Percentiles rank a stretch among this genome's conserved stretches.
Evolutionary conservation across 2,888 invertebrate genomes (phyloP).

Genomic region (Xanthia togata): DNA sequence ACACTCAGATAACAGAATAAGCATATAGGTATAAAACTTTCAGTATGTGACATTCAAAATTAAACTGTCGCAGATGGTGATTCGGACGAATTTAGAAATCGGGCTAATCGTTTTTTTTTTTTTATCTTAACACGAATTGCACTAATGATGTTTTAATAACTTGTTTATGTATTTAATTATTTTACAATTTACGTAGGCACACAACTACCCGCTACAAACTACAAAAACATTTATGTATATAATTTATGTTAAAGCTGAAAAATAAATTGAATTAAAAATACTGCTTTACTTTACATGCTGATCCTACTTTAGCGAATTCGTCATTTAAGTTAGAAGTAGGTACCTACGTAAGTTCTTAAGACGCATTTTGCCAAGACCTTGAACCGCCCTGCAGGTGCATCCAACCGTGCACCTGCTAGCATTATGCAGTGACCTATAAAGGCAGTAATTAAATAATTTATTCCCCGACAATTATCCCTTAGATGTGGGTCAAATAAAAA

Average conservation of each 20-base stretch:
- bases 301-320: constrained; percentile 26
- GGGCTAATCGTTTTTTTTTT: too few species aligned
- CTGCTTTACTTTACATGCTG: constrained; percentile 3
- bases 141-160: too few species aligned
- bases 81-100: too few species aligned
- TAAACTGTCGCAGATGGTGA: neutral
- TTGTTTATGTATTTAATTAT: too few species aligned
- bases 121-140: too few species aligned
- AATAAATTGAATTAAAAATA: neutral
- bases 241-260: neutral
- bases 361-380: constrained; percentile 81
- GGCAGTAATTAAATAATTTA: constrained; percentile 88
- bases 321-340: constrained; percentile 15
- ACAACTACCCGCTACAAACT: too few species aligned
- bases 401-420: constrained; percentile 84
- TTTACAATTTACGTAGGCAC: too few species aligned
- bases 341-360: constrained; percentile 44
- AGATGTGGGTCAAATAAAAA: constrained; percentile 89
- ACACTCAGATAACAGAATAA: constrained; percentile 16
- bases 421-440: constrained; percentile 89
- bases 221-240: neutral
- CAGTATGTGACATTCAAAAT: neutral
- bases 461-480: constrained; percentile 84
- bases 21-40: neutral
- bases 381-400: constrained; percentile 85